Percentiles rank a stretch among this genome's conserved stretches.
phyloP scores from a whole-genome alignment of 2,888 invertebrate species.

The Rhodophaea formosa region DNA sequence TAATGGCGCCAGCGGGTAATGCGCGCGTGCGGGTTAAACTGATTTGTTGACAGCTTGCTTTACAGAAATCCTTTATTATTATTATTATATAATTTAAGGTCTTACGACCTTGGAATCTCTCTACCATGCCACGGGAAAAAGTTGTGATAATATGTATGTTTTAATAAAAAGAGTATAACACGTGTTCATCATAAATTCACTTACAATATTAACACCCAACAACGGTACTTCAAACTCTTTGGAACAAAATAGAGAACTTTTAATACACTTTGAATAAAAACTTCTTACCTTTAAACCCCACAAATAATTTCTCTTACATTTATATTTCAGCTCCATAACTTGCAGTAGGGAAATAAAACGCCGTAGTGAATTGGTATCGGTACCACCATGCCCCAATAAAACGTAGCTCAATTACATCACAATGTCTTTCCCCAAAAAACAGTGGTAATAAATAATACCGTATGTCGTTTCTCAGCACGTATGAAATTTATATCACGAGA shows the following conservation, averaged over 20 bases:
- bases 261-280: background rate
- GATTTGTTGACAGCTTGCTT: slow-evolving; percentile 48
- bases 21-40: slow-evolving; percentile 43
- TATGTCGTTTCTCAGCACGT: slow-evolving; percentile 82
- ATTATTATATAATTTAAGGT: no score
- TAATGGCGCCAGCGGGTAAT: slow-evolving; percentile 72
- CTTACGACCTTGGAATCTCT: no score
- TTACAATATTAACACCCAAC: background rate
- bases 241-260: slow-evolving; percentile 1
- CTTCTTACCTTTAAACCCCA: background rate
- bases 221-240: background rate
- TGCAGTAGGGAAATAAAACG: slow-evolving; percentile 24
- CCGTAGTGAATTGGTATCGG: slow-evolving; percentile 44
- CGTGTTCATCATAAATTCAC: no score
- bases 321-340: slow-evolving; percentile 14
- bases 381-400: slow-evolving; percentile 63
- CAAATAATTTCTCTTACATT: slow-evolving; percentile 3
- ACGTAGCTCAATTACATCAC: slow-evolving; percentile 75
- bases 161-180: no score
- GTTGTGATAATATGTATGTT: no score
- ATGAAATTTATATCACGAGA: slow-evolving; percentile 79
- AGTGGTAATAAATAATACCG: slow-evolving; percentile 76
- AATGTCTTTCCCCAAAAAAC: slow-evolving; percentile 69
- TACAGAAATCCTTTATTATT: no score
- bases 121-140: no score